Percentiles rank a stretch among this genome's conserved stretches.
These are phyloP conservation scores for Vireo griseus DNA, from an alignment of 2,797 vertebrate genomes.

Conservation along the genomic window DNA sequence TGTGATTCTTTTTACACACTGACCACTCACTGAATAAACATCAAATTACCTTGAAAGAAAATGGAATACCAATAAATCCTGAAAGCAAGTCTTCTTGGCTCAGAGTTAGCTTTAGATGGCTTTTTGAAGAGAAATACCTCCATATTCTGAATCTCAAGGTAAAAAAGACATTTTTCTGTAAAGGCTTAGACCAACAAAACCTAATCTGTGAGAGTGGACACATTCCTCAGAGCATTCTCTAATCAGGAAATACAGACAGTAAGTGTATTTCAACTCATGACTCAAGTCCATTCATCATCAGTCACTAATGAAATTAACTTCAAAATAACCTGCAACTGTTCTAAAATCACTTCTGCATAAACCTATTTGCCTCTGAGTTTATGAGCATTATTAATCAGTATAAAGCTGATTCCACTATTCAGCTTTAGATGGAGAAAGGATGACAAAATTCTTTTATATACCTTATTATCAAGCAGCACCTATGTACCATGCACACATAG, in stretches of 20 bases:
- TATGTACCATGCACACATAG: background rate
- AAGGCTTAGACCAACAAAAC: background rate
- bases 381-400: background rate
- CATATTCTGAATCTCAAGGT: background rate
- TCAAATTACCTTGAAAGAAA: background rate
- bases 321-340: background rate
- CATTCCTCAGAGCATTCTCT: background rate
- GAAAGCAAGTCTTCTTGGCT: background rate
- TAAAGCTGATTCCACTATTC: background rate
- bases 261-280: background rate
- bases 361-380: background rate
- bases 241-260: background rate
- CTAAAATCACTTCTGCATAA: background rate
- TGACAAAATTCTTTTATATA: background rate
- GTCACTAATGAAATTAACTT: background rate
- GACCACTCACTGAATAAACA: background rate
- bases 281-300: background rate
- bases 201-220: background rate
- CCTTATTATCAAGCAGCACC: background rate
- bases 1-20: background rate
- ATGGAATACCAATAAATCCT: background rate
- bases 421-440: background rate
- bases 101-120: background rate
- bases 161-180: background rate
- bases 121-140: background rate